Conservation (phyloP, 2,113 vertebrate species). For the Lamprologus sp. region DNA sequence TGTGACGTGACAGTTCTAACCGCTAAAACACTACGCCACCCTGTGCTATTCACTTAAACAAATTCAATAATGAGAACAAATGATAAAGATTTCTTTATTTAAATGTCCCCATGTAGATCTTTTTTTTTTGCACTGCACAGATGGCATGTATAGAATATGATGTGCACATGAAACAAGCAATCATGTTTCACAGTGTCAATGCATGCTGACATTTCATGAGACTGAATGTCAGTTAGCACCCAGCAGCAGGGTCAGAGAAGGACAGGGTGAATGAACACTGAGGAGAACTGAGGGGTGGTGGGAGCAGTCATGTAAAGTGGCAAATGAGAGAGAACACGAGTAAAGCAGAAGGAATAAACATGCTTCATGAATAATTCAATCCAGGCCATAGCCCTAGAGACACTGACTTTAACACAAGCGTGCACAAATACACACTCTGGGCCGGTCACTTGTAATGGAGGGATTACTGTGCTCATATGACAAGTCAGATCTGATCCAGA, state of each 20-base stretch:
- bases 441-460: slow-evolving; percentile 45
- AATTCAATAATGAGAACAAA: neutral
- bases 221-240: neutral
- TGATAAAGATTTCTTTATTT: neutral
- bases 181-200: neutral
- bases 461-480: slow-evolving; percentile 45
- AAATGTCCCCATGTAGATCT: neutral
- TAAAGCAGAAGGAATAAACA: slow-evolving; percentile 31
- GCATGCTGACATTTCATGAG: slow-evolving; percentile 29
- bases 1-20: neutral
- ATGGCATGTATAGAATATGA: neutral
- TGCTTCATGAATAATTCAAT: slow-evolving; percentile 56
- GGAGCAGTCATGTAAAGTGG: neutral
- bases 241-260: slow-evolving; percentile 24
- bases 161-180: neutral
- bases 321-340: slow-evolving; percentile 12
- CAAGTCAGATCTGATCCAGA: slow-evolving; percentile 48
- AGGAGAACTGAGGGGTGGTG: neutral
- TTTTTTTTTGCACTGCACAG: neutral
- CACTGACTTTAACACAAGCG: neutral
- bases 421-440: neutral
- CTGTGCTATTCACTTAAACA: neutral
- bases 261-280: neutral
- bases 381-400: slow-evolving; percentile 41
- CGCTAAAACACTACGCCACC: neutral